Conservation (phyloP, 2,113 vertebrate species). For the Psilopogon haemacephalus region DNA sequence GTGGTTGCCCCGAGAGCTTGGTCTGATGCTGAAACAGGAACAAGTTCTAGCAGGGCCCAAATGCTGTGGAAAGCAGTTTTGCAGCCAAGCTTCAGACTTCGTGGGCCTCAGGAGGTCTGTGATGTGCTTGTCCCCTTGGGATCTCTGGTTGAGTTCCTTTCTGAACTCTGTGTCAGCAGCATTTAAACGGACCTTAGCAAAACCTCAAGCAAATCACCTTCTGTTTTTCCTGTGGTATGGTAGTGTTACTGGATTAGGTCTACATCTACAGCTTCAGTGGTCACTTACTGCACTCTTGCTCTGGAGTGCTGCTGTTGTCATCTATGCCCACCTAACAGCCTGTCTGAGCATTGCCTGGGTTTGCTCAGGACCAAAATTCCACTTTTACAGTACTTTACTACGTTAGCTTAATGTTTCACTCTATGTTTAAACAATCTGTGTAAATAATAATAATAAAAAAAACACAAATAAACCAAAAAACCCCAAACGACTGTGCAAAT, state of each 20-base stretch:
- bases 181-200: neutral
- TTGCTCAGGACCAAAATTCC: neutral
- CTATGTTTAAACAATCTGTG: neutral
- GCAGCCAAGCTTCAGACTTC: neutral
- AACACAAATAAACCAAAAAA: no score
- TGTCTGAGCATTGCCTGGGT: neutral
- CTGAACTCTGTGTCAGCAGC: neutral
- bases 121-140: neutral
- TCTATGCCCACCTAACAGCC: neutral
- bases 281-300: neutral
- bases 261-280: neutral
- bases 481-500: neutral
- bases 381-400: neutral
- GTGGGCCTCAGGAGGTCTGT: fast-evolving
- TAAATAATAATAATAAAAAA: no score
- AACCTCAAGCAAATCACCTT: neutral
- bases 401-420: neutral
- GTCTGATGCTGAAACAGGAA: neutral
- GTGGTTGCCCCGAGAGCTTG: neutral
- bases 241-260: neutral
- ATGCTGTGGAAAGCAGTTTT: neutral
- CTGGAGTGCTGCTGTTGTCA: neutral
- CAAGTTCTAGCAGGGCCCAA: neutral
- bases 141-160: neutral
- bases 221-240: neutral